A percentile compares a stretch with the other conserved stretches of the same genome.
These are phyloP conservation scores for Thomomys bottae DNA, from an alignment of 2,113 vertebrate genomes.

Conservation along the genomic window DNA sequence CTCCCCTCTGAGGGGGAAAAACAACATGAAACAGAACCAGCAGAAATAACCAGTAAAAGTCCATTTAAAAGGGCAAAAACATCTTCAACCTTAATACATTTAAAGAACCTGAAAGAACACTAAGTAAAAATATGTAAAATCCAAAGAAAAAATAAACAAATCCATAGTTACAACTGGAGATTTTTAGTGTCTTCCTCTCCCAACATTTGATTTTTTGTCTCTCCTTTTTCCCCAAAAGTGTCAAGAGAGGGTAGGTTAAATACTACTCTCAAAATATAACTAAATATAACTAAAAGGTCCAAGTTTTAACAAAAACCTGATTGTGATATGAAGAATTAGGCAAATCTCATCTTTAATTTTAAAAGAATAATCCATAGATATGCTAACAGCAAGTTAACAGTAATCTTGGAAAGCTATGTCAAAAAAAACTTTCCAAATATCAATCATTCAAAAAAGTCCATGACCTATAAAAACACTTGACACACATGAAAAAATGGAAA, in stretches of 20 bases:
- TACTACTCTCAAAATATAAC: not conserved
- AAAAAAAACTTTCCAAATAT: not conserved
- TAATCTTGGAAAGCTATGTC: not conserved
- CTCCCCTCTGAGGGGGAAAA: not conserved
- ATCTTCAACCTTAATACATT: not conserved
- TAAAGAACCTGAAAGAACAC: not conserved
- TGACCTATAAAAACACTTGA: not conserved
- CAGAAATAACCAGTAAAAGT: not conserved
- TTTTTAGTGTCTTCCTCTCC: not conserved
- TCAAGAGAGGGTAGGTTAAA: not conserved
- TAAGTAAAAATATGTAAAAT: not conserved
- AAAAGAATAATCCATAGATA: not conserved
- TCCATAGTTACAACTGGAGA: not conserved
- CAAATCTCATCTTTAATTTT: not conserved
- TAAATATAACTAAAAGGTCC: not conserved
- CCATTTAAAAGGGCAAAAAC: not conserved
- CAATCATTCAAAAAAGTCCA: not conserved
- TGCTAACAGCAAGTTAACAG: not conserved
- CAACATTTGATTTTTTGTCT: not conserved
- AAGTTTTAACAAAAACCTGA: not conserved
- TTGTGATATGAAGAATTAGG: not conserved
- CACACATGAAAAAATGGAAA: not conserved
- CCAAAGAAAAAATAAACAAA: not conserved
- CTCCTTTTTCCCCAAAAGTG: not conserved
- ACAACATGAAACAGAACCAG: constrained; percentile 1